Evolutionary conservation across 2,888 invertebrate genomes (phyloP).

Genomic region (Parelbella ahira): DNA sequence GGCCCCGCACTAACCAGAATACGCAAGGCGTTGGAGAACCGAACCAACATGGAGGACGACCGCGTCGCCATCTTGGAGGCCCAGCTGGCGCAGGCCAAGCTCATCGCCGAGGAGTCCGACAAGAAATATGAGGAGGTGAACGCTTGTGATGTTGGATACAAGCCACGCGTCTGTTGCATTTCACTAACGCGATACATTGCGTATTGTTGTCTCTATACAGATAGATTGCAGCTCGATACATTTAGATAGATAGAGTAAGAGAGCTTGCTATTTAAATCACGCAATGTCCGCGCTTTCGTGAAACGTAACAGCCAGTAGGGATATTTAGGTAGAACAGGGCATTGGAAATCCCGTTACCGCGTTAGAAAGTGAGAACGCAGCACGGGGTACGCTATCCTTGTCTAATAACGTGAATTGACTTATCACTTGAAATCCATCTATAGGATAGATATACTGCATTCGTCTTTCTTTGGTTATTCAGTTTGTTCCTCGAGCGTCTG

Average conservation of each 20-base stretch:
- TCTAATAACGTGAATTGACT: too few relatives aligned
- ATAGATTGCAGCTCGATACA: too few relatives aligned
- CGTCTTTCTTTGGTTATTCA: too few relatives aligned
- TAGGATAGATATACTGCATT: too few relatives aligned
- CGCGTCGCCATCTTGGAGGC: conserved; percentile 98
- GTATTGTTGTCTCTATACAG: too few relatives aligned
- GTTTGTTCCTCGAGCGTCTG: conserved; percentile 8
- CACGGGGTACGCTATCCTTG: too few relatives aligned
- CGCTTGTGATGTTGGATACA: conserved; percentile 27
- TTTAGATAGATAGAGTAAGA: too few relatives aligned
- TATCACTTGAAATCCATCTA: too few relatives aligned
- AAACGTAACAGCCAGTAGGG: too few relatives aligned
- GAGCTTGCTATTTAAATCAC: too few relatives aligned
- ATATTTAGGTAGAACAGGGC: conserved; percentile 9
- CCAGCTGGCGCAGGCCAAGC: conserved; percentile 98
- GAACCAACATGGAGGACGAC: conserved; percentile 99
- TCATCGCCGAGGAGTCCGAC: conserved; percentile 99
- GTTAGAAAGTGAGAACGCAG: too few relatives aligned
- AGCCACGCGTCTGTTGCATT: conserved; percentile 21
- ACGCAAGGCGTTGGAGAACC: conserved; percentile 99
- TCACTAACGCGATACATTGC: conserved; percentile 8
- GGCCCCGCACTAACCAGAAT: conserved; percentile 86
- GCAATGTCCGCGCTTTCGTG: too few relatives aligned
- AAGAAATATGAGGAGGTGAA: conserved; percentile 99
- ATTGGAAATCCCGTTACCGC: neutral